Percentiles rank a stretch among this genome's conserved stretches.
phyloP scores from a whole-genome alignment of 1,140 invertebrate genomes.

The Cydia splendana region DNA sequence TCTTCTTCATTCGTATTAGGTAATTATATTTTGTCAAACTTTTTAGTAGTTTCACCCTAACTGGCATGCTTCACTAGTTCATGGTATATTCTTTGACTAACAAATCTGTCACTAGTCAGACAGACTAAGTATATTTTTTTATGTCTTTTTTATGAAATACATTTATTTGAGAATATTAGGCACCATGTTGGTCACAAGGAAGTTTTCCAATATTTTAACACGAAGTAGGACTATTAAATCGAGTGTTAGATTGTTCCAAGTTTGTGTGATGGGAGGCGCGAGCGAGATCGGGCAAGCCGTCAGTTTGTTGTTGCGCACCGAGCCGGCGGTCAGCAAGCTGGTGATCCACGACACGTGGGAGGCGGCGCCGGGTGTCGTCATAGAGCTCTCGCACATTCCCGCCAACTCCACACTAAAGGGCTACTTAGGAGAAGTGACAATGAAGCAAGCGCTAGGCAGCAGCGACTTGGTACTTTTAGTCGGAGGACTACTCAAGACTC shows the following conservation, averaged over 20 bases:
- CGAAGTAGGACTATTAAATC: background rate
- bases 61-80: background rate
- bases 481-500: slow-evolving; percentile 85
- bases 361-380: slow-evolving; percentile 47
- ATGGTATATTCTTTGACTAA: background rate
- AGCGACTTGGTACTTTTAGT: slow-evolving; percentile 84
- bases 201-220: background rate
- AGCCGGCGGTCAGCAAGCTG: slow-evolving; percentile 51
- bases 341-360: slow-evolving; percentile 48
- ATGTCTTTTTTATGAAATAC: too few relatives aligned
- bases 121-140: slow-evolving; percentile 17
- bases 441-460: slow-evolving; percentile 54
- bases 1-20: background rate
- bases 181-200: background rate
- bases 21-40: background rate
- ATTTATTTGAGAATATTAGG: background rate
- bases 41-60: background rate
- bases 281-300: slow-evolving; percentile 58
- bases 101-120: background rate
- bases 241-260: slow-evolving; percentile 41
- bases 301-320: slow-evolving; percentile 48
- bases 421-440: slow-evolving; percentile 45
- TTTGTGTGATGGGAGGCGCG: slow-evolving; percentile 54
- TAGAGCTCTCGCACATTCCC: slow-evolving; percentile 61
- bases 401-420: slow-evolving; percentile 46